Percentiles rank a stretch among this genome's conserved stretches.
Evolutionary conservation across 2,888 invertebrate genomes (phyloP).

Genomic region (Heliconius sara): DNA sequence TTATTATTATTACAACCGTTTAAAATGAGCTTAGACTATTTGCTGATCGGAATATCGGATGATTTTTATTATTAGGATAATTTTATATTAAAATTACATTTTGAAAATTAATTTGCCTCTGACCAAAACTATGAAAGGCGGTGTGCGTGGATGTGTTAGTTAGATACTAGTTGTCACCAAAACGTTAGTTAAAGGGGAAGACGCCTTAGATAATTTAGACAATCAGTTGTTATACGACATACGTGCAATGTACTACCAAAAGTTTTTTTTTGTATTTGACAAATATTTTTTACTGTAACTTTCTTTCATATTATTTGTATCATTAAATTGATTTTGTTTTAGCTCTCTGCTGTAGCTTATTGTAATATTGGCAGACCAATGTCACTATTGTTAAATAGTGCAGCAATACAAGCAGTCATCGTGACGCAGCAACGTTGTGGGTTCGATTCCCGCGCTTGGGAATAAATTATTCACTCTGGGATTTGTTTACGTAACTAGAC

Average conservation of each 20-base stretch:
- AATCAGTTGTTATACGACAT: slow-evolving; percentile 19
- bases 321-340: slow-evolving; percentile 29
- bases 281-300: slow-evolving; percentile 44
- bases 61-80: not conserved
- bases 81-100: not conserved
- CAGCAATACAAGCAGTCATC: not conserved
- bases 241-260: slow-evolving; percentile 55
- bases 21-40: not conserved
- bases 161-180: slow-evolving; percentile 60
- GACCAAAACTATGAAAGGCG: slow-evolving; percentile 30
- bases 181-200: slow-evolving; percentile 57
- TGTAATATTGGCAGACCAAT: slow-evolving; percentile 2
- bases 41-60: not conserved
- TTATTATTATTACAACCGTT: not conserved
- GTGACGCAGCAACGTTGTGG: too few relatives aligned
- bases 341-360: slow-evolving; percentile 42
- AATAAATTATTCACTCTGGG: too few relatives aligned
- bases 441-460: too few relatives aligned
- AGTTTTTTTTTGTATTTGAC: slow-evolving; percentile 55
- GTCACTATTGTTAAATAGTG: slow-evolving; percentile 1
- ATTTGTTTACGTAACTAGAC: too few relatives aligned
- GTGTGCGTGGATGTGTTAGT: slow-evolving; percentile 32
- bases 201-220: slow-evolving; percentile 45
- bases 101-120: slow-evolving; percentile 7
- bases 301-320: slow-evolving; percentile 41